A percentile compares a stretch with the other conserved stretches of the same genome.
Evolutionary conservation across 2,888 invertebrate genomes (phyloP).

Genomic region (Epinotia ramella): DNA sequence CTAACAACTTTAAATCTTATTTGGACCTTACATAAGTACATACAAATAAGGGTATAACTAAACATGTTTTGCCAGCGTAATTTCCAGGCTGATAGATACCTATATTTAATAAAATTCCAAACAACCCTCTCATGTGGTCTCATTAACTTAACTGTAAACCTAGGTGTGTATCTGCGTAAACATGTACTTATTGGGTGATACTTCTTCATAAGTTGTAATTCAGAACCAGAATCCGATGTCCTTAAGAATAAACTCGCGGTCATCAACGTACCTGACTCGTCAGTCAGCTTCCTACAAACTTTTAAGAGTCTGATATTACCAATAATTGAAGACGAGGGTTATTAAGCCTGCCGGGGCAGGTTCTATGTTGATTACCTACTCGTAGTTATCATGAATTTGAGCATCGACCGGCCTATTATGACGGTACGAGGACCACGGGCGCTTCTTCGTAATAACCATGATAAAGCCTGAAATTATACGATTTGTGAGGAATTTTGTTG

Average conservation of each 20-base stretch:
- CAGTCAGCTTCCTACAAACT: conserved; percentile 80
- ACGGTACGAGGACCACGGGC: conserved; percentile 75
- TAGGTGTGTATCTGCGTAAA: conserved; percentile 12
- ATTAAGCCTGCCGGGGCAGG: conserved; percentile 78
- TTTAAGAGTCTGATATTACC: conserved; percentile 82
- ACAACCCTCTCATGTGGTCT: neutral
- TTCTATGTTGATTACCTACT: conserved; percentile 80
- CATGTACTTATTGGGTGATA: conserved; percentile 29
- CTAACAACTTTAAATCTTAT: too few relatives aligned
- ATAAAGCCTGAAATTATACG: conserved; percentile 84
- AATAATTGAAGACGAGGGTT: conserved; percentile 80
- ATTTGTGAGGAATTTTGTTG: conserved; percentile 85
- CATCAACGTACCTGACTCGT: conserved; percentile 59
- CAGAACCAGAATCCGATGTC: conserved; percentile 53
- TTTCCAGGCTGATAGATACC: neutral
- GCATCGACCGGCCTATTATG: conserved; percentile 77
- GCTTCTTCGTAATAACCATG: conserved; percentile 84
- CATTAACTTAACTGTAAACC: conserved; percentile 17
- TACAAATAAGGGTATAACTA: too few relatives aligned
- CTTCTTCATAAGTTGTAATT: conserved; percentile 29
- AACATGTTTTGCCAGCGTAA: neutral
- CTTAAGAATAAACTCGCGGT: conserved; percentile 63
- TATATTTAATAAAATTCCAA: neutral
- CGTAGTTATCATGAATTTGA: conserved; percentile 84
- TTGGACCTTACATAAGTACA: too few relatives aligned